Conservation (phyloP, 2,888 invertebrate species). For the Drosophila phalerata region DNA sequence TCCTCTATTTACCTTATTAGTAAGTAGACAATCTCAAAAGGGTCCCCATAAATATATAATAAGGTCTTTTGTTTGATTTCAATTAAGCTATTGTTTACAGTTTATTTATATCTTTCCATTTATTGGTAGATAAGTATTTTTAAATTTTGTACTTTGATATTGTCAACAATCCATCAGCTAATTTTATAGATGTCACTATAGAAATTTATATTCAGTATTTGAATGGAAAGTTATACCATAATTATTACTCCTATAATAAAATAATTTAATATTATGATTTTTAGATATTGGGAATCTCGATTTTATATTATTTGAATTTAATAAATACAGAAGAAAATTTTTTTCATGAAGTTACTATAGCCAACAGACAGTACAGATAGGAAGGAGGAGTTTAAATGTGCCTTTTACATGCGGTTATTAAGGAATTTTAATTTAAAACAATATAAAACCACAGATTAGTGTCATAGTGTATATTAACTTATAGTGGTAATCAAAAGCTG, state of each 20-base stretch:
- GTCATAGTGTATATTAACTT: not conserved
- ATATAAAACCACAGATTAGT: not conserved
- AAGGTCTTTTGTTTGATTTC: slow-evolving; percentile 23
- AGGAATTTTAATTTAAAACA: slow-evolving; percentile 12
- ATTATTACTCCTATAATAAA: no score
- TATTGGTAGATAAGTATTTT: not conserved
- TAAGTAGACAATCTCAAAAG: slow-evolving; percentile 15
- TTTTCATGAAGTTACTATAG: not conserved
- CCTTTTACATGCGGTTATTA: not conserved
- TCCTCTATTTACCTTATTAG: slow-evolving; percentile 47
- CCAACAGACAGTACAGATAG: not conserved
- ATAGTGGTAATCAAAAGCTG: slow-evolving; percentile 21
- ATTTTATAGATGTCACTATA: not conserved
- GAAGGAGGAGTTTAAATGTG: not conserved
- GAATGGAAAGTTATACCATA: no score
- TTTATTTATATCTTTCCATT: not conserved
- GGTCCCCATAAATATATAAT: slow-evolving; percentile 18
- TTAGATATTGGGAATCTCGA: no score
- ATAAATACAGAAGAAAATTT: not conserved
- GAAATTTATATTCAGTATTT: no score
- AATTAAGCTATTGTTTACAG: not conserved
- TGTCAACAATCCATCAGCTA: slow-evolving; percentile 1
- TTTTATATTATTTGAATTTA: not conserved
- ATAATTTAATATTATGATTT: no score
- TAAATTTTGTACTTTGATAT: not conserved